phyloP scores from a whole-genome alignment of 2,888 invertebrate species.

The Monoplex corrugatus region DNA sequence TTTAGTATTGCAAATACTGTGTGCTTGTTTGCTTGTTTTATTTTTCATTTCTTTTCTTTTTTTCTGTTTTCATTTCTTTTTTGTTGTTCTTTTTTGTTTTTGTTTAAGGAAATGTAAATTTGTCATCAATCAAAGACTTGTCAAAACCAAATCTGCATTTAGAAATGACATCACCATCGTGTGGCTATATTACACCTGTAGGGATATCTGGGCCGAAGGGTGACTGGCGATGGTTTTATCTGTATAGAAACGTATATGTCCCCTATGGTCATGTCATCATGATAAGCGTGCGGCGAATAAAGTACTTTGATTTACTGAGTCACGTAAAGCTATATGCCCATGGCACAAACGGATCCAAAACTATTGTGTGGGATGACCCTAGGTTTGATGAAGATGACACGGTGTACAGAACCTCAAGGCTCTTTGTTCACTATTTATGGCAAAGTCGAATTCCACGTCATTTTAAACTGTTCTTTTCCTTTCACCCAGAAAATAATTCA shows the following conservation, averaged over 20 bases:
- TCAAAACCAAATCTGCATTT: too few species aligned
- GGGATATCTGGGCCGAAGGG: background rate
- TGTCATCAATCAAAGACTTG: too few species aligned
- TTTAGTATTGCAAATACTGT: too few species aligned
- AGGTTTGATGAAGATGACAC: background rate
- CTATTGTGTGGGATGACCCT: background rate
- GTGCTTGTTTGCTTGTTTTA: too few species aligned
- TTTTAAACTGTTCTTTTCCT: conserved; percentile 16
- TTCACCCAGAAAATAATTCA: background rate
- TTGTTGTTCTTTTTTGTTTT: too few species aligned
- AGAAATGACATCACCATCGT: background rate
- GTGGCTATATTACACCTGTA: background rate
- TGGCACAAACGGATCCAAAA: background rate
- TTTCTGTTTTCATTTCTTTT: too few species aligned
- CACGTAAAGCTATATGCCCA: too few species aligned
- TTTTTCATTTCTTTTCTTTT: too few species aligned
- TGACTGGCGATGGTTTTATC: background rate
- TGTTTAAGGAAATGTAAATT: too few species aligned
- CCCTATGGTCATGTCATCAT: background rate
- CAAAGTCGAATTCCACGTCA: background rate
- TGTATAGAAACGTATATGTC: background rate
- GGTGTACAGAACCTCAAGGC: background rate
- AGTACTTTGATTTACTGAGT: too few species aligned
- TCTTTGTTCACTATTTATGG: background rate
- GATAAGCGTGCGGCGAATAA: background rate